These are phyloP conservation scores for Andricus curvator DNA, from an alignment of 2,888 invertebrate genomes.

Conservation along the genomic window DNA sequence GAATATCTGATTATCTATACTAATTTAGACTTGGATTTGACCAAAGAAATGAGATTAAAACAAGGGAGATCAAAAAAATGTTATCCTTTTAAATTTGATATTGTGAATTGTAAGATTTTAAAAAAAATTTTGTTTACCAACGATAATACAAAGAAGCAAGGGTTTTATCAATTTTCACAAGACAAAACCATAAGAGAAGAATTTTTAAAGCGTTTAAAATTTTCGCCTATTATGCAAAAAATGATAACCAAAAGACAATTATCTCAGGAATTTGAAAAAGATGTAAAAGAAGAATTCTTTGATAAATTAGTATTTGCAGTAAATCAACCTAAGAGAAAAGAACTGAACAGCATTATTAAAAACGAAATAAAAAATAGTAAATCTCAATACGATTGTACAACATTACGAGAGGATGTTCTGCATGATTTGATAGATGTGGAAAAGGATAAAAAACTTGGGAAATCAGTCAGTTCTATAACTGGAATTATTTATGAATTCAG, in stretches of 20 bases:
- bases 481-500: slow-evolving; percentile 49
- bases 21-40: slow-evolving; percentile 60
- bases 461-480: slow-evolving; percentile 34
- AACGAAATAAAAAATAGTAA: slow-evolving; percentile 54
- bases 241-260: slow-evolving; percentile 56
- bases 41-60: slow-evolving; percentile 57
- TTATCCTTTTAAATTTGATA: slow-evolving; percentile 45
- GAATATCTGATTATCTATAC: slow-evolving; percentile 62
- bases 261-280: slow-evolving; percentile 49
- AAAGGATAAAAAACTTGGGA: slow-evolving; percentile 46
- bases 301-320: slow-evolving; percentile 38
- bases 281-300: slow-evolving; percentile 62
- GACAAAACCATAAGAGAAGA: slow-evolving; percentile 60
- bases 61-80: slow-evolving; percentile 45
- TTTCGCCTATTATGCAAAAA: slow-evolving; percentile 59
- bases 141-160: neutral
- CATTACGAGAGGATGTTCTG: slow-evolving; percentile 58
- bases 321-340: slow-evolving; percentile 59
- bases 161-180: slow-evolving; percentile 59
- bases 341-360: slow-evolving; percentile 60
- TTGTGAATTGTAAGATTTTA: slow-evolving; percentile 22
- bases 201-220: slow-evolving; percentile 60
- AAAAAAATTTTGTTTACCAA: slow-evolving; percentile 41
- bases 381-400: slow-evolving; percentile 57
- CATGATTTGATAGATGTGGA: slow-evolving; percentile 54